Evolutionary conservation across 2,888 invertebrate species (phyloP), one percentile per base, ranked within the genome.

Genomic region (Blera fallax): DNA sequence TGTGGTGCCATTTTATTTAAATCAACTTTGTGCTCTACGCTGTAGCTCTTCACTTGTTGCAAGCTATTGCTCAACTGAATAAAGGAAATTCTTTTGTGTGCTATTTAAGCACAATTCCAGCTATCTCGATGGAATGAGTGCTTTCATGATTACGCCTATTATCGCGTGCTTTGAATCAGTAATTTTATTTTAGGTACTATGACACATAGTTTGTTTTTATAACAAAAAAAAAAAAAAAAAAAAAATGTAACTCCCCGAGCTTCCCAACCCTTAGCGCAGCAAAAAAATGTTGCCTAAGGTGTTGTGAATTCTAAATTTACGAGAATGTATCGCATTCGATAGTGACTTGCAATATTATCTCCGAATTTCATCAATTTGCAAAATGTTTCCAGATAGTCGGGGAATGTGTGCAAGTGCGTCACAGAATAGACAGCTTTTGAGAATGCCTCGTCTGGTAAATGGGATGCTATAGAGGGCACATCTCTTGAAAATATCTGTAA

Each of bases 1-100:
- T 69, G 50, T 24, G 60, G 69, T 69, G 52, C 24, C 77, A 77
- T 77, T 40, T 29, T 29, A 8, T 21, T 11, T 48, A 10, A 18
- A 3, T 48, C 21, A 37, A 43, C 2, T 5, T 18, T 27, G 8
- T 34, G 10, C 10, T 24, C 8, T 7, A 8, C 34, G 8, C 16
- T 6, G 29, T 10, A 10, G 16, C 40, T 24, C 14, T 5, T 64
- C 21, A 11, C 16, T 32, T 43, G 18, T 40, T 29, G 67, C 50
- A 50, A 60, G 21, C 32, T 10, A 32, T 7, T 32, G 16, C 40
- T 60, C 2, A 43, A 77, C 77, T 77, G 48, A 77, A 32, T 60
- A 10, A 24, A 60, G 29, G 2, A 37, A 29, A 50, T 21, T 14
- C 21, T 37, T 14, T 11, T 14, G 2, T 3, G 6, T 6, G 32